Evolutionary conservation across 2,797 vertebrate genomes (phyloP).

Genomic region (Semotilus atromaculatus): DNA sequence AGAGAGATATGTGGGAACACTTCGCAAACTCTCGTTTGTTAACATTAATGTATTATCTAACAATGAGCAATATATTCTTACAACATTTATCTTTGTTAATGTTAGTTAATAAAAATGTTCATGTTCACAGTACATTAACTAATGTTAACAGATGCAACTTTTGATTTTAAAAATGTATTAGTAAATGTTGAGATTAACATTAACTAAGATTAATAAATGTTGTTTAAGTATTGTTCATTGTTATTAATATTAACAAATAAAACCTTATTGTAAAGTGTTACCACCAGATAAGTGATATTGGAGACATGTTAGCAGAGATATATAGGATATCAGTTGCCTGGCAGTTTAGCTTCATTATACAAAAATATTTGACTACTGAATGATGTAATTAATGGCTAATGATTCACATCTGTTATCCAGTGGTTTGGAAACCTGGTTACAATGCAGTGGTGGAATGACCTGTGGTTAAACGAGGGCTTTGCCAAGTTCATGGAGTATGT

Average conservation of each 20-base stretch:
- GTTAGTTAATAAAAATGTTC: not conserved
- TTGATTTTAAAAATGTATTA: not conserved
- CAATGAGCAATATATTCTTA: not conserved
- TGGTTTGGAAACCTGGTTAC: slow-evolving; percentile 66
- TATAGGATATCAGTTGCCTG: not conserved
- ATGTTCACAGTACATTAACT: not conserved
- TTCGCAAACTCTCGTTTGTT: too few species aligned
- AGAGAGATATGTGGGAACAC: not conserved
- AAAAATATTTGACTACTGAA: not conserved
- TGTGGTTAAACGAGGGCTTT: slow-evolving; percentile 67
- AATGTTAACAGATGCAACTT: not conserved
- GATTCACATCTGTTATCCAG: slow-evolving; percentile 8
- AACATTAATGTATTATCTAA: not conserved
- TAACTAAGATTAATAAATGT: not conserved
- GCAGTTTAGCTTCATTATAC: not conserved
- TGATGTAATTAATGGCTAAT: not conserved
- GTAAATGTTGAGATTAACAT: not conserved
- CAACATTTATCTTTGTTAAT: not conserved
- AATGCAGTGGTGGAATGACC: slow-evolving; percentile 67
- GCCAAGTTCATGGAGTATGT: slow-evolving; percentile 67
- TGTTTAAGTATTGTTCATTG: not conserved
- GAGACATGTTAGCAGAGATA: not conserved
- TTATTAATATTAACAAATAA: not conserved
- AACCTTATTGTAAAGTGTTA: not conserved
- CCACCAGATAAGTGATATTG: not conserved